Evolutionary conservation across 2,113 vertebrate genomes (phyloP).

Genomic region (Stigmatopora nigra): DNA sequence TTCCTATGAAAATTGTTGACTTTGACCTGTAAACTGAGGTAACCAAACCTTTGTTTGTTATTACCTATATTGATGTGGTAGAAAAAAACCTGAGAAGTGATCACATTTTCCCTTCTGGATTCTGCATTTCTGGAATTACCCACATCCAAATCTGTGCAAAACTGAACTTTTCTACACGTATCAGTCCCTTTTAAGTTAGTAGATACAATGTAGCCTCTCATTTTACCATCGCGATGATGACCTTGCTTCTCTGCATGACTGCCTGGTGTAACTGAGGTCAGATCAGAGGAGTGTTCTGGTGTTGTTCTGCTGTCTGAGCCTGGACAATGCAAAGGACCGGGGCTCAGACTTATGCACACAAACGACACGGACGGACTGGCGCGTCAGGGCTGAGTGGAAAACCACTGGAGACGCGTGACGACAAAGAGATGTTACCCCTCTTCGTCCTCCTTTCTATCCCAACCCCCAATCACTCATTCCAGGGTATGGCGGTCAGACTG

Average conservation of each 20-base stretch:
- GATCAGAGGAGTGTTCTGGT: constrained; percentile 48
- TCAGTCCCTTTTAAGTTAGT: constrained; percentile 5
- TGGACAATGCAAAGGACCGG: constrained; percentile 33
- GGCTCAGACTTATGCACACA: constrained; percentile 31
- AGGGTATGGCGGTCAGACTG: constrained; percentile 55
- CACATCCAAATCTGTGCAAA: no score
- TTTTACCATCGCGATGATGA: constrained; percentile 17
- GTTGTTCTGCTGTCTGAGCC: constrained; percentile 54
- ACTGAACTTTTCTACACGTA: neutral
- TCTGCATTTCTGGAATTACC: no score
- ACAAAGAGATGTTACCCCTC: constrained; percentile 65
- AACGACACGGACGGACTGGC: constrained; percentile 30
- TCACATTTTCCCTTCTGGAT: no score
- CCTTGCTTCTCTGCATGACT: constrained; percentile 31
- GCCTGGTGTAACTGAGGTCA: constrained; percentile 41
- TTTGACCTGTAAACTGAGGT: no score
- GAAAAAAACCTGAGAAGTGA: no score
- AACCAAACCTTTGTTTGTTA: no score
- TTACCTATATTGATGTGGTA: no score
- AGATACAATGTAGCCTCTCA: constrained; percentile 5
- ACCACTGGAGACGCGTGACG: constrained; percentile 53
- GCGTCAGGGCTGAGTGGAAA: constrained; percentile 42
- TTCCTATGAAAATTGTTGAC: no score
- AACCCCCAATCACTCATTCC: constrained; percentile 52
- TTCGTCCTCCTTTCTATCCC: constrained; percentile 36